A percentile compares a stretch with the other conserved stretches of the same genome.
These are phyloP conservation scores for Dysmachus trigonus DNA, from an alignment of 2,888 invertebrate genomes.

Conservation along the genomic window DNA sequence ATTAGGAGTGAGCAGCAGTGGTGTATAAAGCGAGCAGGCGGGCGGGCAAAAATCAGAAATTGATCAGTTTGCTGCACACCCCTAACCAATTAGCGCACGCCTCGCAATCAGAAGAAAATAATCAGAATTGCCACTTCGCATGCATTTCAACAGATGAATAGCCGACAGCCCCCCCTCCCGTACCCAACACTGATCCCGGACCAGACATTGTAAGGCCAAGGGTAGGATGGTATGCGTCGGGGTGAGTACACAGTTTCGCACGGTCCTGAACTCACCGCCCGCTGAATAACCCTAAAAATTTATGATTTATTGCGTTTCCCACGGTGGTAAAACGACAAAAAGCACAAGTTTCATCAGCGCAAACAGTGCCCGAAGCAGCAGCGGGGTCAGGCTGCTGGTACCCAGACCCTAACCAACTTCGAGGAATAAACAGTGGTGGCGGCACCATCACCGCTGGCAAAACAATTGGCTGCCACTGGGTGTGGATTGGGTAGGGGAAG, in stretches of 20 bases:
- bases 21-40: not conserved
- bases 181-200: not conserved
- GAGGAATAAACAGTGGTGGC: not conserved
- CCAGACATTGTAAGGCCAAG: not conserved
- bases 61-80: slow-evolving; percentile 22
- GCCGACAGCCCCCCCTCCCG: slow-evolving; percentile 2
- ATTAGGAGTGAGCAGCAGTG: not conserved
- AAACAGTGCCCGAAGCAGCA: not conserved
- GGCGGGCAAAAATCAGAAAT: not conserved
- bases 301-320: slow-evolving; percentile 45
- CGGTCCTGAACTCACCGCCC: slow-evolving; percentile 14
- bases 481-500: not conserved
- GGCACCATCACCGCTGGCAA: not conserved
- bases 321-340: slow-evolving; percentile 43
- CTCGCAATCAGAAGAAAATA: slow-evolving; percentile 34
- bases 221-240: not conserved
- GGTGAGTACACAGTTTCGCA: slow-evolving; percentile 36
- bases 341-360: slow-evolving; percentile 33
- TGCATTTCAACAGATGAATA: slow-evolving; percentile 44
- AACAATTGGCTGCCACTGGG: slow-evolving; percentile 26
- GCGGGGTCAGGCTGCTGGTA: not conserved
- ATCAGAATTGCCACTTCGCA: slow-evolving; percentile 21
- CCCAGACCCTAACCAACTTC: not conserved
- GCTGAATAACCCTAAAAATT: slow-evolving; percentile 28
- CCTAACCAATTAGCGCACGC: slow-evolving; percentile 29